Conservation (phyloP, 2,113 vertebrate species). For the human (Homo sapiens) region DNA sequence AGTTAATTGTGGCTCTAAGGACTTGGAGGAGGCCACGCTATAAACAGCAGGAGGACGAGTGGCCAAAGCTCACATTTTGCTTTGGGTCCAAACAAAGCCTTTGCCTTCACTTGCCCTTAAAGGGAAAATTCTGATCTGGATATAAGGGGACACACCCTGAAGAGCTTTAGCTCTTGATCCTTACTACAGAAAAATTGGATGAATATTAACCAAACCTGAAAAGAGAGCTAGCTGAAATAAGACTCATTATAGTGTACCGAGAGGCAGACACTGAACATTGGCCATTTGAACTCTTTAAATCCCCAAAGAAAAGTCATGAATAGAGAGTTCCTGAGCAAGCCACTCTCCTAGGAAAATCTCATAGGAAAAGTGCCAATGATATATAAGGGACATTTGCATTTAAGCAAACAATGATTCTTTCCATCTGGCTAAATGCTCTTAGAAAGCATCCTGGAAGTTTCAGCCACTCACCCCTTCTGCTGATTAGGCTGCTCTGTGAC, state of each 20-base stretch:
- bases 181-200: constrained; percentile 54
- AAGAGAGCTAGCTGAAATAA: neutral
- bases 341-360: constrained; percentile 3
- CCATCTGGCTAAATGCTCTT: constrained; percentile 43
- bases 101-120: constrained; percentile 55
- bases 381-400: constrained; percentile 44
- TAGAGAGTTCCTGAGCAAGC: neutral
- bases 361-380: neutral
- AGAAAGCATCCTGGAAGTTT: constrained; percentile 4
- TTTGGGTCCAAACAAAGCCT: constrained; percentile 62
- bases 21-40: constrained; percentile 33
- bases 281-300: neutral
- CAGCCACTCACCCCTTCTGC: neutral
- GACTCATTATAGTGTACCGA: neutral
- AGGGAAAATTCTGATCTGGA: constrained; percentile 38
- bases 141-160: neutral
- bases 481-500: constrained; percentile 36
- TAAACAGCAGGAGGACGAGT: constrained; percentile 53
- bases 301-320: constrained; percentile 33
- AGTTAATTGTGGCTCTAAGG: constrained; percentile 69
- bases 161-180: constrained; percentile 45
- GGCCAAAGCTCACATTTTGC: constrained; percentile 35
- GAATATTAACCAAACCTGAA: constrained; percentile 55
- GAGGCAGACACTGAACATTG: constrained; percentile 8
- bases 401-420: constrained; percentile 40